Evolutionary conservation across 1,140 invertebrate genomes (phyloP).

Genomic region (Drosophila ercepeae): DNA sequence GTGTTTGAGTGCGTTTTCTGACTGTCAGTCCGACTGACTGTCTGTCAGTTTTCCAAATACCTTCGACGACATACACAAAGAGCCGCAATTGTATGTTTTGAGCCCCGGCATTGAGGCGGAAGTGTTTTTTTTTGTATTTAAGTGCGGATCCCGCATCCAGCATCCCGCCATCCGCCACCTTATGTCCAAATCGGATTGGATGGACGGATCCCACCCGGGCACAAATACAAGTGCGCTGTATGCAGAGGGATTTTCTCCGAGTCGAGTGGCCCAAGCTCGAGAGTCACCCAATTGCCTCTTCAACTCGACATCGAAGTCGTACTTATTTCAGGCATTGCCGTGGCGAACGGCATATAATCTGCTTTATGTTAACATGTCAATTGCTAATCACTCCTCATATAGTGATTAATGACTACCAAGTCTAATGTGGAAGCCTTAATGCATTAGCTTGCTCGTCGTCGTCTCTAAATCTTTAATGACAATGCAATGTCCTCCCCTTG

Average conservation of each 20-base stretch:
- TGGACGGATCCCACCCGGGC: constrained; percentile 19
- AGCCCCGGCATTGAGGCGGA: constrained; percentile 33
- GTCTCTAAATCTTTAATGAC: background rate
- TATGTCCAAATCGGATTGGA: background rate
- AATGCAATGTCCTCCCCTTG: background rate
- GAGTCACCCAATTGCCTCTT: constrained; percentile 27
- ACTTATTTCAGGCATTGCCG: background rate
- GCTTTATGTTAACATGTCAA: constrained; percentile 41
- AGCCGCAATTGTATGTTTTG: constrained; percentile 37
- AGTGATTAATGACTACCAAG: constrained; percentile 17
- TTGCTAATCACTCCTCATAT: constrained; percentile 23
- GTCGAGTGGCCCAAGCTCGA: constrained; percentile 20
- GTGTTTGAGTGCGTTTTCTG: constrained; percentile 5
- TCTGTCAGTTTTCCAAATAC: background rate
- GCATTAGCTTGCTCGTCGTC: background rate
- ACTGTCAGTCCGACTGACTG: background rate
- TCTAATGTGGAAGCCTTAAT: constrained; percentile 17
- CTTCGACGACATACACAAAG: constrained; percentile 16
- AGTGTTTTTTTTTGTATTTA: constrained; percentile 30
- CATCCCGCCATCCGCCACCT: constrained; percentile 17
- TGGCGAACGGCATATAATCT: constrained; percentile 14
- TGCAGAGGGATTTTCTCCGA: constrained; percentile 23
- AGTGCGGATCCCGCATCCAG: constrained; percentile 34
- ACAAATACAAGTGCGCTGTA: constrained; percentile 13
- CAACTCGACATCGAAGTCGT: constrained; percentile 15